These are phyloP conservation scores for Camelus bactrianus DNA, from an alignment of 2,113 vertebrate species.

Conservation along the genomic window DNA sequence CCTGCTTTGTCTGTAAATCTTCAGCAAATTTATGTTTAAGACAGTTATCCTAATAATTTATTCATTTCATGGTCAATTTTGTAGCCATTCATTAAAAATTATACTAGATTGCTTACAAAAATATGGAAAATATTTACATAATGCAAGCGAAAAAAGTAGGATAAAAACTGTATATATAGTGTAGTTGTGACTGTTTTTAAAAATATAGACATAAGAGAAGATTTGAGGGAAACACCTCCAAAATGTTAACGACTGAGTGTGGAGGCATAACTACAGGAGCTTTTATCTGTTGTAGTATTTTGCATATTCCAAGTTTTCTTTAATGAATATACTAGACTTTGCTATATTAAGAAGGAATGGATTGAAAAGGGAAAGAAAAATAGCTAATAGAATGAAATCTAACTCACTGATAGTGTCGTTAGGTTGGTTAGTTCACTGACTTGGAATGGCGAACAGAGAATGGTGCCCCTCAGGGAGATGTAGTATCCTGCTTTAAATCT, in stretches of 20 bases:
- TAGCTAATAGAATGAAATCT: neutral
- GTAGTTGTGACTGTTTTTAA: neutral
- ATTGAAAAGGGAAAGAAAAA: neutral
- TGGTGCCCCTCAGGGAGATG: neutral
- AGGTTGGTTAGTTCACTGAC: neutral
- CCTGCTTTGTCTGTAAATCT: neutral
- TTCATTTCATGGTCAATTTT: conserved; percentile 18
- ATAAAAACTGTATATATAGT: neutral
- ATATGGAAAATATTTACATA: neutral
- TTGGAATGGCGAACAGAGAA: neutral
- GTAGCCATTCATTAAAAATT: neutral
- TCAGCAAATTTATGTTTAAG: conserved; percentile 31
- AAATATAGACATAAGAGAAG: neutral
- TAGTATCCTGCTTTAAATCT: neutral
- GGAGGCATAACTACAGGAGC: neutral
- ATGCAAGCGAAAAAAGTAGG: neutral
- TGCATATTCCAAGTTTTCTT: neutral
- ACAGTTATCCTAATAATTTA: neutral
- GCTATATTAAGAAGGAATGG: neutral
- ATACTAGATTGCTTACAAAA: neutral
- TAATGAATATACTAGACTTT: neutral
- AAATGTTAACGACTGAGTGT: neutral
- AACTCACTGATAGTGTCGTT: neutral
- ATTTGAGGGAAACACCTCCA: neutral
- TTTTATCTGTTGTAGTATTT: neutral